Base-by-base conservation (phyloP, 2,797 vertebrate species). In the Siniperca undulata region DNA sequence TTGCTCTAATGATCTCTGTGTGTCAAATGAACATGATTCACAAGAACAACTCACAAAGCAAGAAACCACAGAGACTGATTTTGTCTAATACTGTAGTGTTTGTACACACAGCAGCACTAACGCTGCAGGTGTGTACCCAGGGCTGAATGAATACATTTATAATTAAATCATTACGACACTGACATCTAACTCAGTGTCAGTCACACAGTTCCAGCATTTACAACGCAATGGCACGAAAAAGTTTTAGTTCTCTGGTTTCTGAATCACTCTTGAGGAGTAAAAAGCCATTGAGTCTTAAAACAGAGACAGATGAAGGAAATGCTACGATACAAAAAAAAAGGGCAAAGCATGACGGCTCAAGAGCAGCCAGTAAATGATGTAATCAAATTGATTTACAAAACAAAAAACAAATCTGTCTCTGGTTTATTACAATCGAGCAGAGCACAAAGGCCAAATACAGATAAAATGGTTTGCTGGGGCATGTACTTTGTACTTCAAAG, bases 361-460 rank as follows among this genome's bases (percentile, higher is more conserved):
- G 46, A 68, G 5, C 16, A 59, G 42, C n/a, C 36, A 50, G 30
- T 16, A 40, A 70, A 50, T 53, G 0, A 60, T 4, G 3, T 17
- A 55, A 72, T 74, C 34, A 27, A 65, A 83, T 68, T 40, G 8
- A 42, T 58, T 61, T 65, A 6, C 0, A 61, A 59, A 52, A 48
- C 1, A 34, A 80, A 36, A 14, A 59, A 20, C 0, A 1, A 4
- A 38, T 38, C 3, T 2, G 8, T 27, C 14, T 62, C 55, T 27
- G 69, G 53, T 24, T 77, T 40, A 65, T 52, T 66, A n/a, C 53
- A 74, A 70, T 3, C 0, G 22, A 22, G 11, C 42, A 52, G 68
- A 61, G n/a, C 44, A 68, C 22, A 69, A 66, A 80, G 4, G 24
- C 42, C 53, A 68, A 48, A 71, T 22, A 53, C 24, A 65, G 46